Conservation (phyloP, 2,888 invertebrate genomes). For the Epinotia demarniana region DNA sequence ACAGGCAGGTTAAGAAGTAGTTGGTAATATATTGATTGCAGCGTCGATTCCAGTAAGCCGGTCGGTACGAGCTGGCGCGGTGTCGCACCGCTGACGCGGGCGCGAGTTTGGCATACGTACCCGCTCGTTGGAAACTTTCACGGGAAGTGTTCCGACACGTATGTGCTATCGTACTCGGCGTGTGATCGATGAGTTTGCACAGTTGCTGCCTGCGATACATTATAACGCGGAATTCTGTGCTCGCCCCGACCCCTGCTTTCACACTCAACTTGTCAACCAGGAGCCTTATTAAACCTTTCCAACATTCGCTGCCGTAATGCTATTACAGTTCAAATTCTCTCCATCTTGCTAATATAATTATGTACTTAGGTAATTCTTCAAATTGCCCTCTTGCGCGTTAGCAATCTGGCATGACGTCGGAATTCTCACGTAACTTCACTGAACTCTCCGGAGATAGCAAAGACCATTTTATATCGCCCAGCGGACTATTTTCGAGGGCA, state of each 20-base stretch:
- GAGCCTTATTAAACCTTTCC: constrained; percentile 61
- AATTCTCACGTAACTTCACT: constrained; percentile 54
- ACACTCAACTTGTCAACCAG: constrained; percentile 49
- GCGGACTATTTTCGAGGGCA: constrained; percentile 58
- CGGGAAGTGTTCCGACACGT: constrained; percentile 49
- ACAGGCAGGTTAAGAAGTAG: background rate
- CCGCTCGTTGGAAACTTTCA: constrained; percentile 49
- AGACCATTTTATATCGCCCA: constrained; percentile 55
- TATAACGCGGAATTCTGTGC: constrained; percentile 59
- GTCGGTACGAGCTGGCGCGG: constrained; percentile 11
- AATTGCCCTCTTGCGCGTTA: constrained; percentile 59
- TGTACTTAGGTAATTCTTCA: constrained; percentile 65
- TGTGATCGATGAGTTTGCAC: constrained; percentile 75
- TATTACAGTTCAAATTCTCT: constrained; percentile 67
- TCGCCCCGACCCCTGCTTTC: constrained; percentile 51
- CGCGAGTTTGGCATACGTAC: constrained; percentile 48
- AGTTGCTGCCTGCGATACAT: constrained; percentile 66
- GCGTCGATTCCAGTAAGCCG: background rate
- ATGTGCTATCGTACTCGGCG: constrained; percentile 54
- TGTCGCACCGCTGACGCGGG: constrained; percentile 22
- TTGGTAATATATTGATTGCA: constrained; percentile 15
- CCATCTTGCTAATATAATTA: constrained; percentile 68
- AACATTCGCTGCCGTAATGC: constrained; percentile 66
- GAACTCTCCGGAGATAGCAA: constrained; percentile 45
- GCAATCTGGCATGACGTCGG: constrained; percentile 60